These are phyloP conservation scores for Chloroceryle inda DNA, from an alignment of 2,797 vertebrate species.

Conservation along the genomic window DNA sequence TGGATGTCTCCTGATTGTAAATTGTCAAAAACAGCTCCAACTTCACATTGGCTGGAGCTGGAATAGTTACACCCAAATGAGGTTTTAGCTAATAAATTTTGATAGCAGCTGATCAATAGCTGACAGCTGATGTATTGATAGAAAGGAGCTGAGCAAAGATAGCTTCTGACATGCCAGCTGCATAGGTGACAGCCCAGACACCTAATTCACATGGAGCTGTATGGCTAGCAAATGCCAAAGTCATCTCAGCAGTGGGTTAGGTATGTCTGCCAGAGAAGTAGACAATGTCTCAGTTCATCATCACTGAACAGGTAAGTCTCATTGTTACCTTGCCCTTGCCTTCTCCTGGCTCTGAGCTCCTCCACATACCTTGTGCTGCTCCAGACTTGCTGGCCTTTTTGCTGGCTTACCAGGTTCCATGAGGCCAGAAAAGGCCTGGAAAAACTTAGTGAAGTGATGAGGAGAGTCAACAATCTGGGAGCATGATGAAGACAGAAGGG, in stretches of 20 bases:
- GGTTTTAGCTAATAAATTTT: not conserved
- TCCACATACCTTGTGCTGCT: not conserved
- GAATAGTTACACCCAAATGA: not conserved
- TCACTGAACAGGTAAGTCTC: not conserved
- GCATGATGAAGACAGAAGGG: not conserved
- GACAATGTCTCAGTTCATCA: not conserved
- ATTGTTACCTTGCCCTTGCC: not conserved
- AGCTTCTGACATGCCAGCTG: not conserved
- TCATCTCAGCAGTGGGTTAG: not conserved
- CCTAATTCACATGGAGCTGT: not conserved
- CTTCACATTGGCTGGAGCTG: accelerated
- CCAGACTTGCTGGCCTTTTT: not conserved
- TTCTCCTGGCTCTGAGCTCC: not conserved
- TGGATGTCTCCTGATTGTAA: not conserved
- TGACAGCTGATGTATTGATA: not conserved
- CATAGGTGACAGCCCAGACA: not conserved
- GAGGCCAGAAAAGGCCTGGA: not conserved
- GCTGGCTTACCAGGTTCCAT: not conserved
- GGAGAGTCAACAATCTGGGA: not conserved
- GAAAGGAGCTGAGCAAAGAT: not conserved
- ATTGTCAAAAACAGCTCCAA: not conserved
- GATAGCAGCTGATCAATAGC: not conserved
- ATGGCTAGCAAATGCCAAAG: not conserved
- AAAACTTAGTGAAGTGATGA: not conserved
- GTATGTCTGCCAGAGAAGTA: not conserved